phyloP scores from a whole-genome alignment of 2,797 vertebrate species.

The Sebastes reedi region DNA sequence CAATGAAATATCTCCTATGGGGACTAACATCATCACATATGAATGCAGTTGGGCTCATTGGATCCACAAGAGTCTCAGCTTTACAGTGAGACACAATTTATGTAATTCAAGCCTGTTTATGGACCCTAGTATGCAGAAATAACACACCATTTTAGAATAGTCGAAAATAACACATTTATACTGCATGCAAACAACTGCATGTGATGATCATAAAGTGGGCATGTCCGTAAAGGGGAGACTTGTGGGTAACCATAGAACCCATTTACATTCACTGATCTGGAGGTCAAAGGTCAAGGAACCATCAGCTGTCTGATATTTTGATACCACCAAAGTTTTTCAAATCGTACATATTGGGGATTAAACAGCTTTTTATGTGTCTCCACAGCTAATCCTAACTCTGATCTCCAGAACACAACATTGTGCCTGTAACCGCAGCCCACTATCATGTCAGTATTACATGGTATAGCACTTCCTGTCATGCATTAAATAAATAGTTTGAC shows the following conservation, averaged over 20 bases:
- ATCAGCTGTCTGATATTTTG: not conserved
- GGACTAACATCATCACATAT: fast-evolving
- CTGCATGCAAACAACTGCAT: too few species aligned
- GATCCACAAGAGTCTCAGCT: too few species aligned
- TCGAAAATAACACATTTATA: too few species aligned
- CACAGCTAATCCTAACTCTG: not conserved
- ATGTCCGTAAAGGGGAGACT: too few species aligned
- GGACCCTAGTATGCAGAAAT: too few species aligned
- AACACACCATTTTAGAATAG: too few species aligned
- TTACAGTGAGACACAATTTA: fast-evolving
- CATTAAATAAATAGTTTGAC: not conserved
- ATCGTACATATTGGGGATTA: not conserved
- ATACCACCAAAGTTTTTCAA: not conserved
- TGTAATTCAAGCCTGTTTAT: too few species aligned
- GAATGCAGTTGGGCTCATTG: too few species aligned
- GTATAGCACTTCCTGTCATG: not conserved
- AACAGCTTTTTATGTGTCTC: not conserved
- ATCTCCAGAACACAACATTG: not conserved
- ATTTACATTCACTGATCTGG: fast-evolving
- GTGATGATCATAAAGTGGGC: too few species aligned
- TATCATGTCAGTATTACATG: not conserved
- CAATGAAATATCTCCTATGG: fast-evolving
- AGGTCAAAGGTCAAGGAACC: too few species aligned
- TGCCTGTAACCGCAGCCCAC: not conserved
- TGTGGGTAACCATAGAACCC: too few species aligned